Evolutionary conservation across 2,797 vertebrate genomes (phyloP), one percentile per base, ranked within the genome.

Genomic region (Peromyscus aztecus): DNA sequence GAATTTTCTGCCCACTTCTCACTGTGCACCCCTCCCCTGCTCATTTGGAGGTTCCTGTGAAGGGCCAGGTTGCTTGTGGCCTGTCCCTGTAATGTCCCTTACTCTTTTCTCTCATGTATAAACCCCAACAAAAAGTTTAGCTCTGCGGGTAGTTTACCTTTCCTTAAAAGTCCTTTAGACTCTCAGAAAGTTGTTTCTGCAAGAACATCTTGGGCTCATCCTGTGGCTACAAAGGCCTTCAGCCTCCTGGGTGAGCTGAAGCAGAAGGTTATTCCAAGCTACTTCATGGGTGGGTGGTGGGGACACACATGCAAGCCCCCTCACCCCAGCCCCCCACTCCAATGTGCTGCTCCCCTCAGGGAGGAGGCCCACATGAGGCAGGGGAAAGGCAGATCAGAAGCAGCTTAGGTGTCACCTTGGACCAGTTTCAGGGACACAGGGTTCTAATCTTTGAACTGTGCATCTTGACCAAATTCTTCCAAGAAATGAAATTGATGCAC

Each of bases 1-100:
- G 97, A 98, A 98, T 97, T 96, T 97, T 98, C 89, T 69, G 78
- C 97, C 96, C 97, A 57, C 84, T 63, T 82, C 94, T 0, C 10
- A 59, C 57, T 46, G 87, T 65, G 96, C 76, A 63, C 19, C 49
- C 96, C 97, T 1, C 2, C 63, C 92, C 97, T 80, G 78, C 90
- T 75, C 46, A 23, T 34, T 2, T 55, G 21, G 73, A 80, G 87
- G 75, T 37, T 59, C 65, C 80, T 63, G 40, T n/a, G 61, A 82
- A 89, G 71, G 67, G 24, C 10, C 6, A 10, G 16, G 49, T n/a
- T n/a, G 40, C 76, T 76, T 92, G 37, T 16, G 46, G 85, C 59
- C 37, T 55, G 52, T 17, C 88, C 43, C 27, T 40, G 46, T 0
- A 82, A 34, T 4, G 16, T 1, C 37, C 61, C 24, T 67, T 14